phyloP scores from a whole-genome alignment of 2,113 vertebrate species.

The Perca flavescens region DNA sequence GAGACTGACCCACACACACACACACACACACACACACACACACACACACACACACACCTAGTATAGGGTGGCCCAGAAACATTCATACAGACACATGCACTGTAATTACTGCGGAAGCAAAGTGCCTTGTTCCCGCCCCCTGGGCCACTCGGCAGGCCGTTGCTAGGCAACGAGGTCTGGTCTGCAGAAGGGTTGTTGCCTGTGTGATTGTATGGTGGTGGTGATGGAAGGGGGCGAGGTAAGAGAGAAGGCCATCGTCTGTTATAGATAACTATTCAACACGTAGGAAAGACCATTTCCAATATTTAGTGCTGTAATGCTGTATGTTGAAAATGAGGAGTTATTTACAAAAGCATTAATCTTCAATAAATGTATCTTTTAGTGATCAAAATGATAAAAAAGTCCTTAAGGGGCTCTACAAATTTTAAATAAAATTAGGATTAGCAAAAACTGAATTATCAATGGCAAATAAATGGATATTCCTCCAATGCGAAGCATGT shows the following conservation, averaged over 20 bases:
- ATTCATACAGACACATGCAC: slow-evolving; percentile 47
- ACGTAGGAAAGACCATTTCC: neutral
- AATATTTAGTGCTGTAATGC: neutral
- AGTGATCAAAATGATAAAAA: neutral
- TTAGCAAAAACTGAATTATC: neutral
- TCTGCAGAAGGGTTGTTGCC: slow-evolving; percentile 62
- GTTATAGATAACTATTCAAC: neutral
- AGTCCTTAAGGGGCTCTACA: neutral
- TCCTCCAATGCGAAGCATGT: neutral
- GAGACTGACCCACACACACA: neutral
- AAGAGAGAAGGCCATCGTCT: slow-evolving; percentile 8
- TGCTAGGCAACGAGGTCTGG: slow-evolving; percentile 78
- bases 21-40: slow-evolving; percentile 52
- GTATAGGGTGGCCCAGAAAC: slow-evolving; percentile 53
- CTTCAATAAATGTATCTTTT: neutral
- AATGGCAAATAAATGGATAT: neutral
- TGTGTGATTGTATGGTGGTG: slow-evolving; percentile 27
- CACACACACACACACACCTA: slow-evolving; percentile 54
- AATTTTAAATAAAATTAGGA: neutral
- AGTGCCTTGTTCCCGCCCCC: slow-evolving; percentile 73
- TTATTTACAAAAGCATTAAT: slow-evolving; percentile 5
- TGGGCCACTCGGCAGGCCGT: slow-evolving; percentile 73
- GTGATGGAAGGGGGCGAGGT: slow-evolving; percentile 41
- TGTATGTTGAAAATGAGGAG: neutral
- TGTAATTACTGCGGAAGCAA: slow-evolving; percentile 79